phyloP scores from a whole-genome alignment of 35 echinoderm and acorn worm genomes.

The Patiria miniata region DNA sequence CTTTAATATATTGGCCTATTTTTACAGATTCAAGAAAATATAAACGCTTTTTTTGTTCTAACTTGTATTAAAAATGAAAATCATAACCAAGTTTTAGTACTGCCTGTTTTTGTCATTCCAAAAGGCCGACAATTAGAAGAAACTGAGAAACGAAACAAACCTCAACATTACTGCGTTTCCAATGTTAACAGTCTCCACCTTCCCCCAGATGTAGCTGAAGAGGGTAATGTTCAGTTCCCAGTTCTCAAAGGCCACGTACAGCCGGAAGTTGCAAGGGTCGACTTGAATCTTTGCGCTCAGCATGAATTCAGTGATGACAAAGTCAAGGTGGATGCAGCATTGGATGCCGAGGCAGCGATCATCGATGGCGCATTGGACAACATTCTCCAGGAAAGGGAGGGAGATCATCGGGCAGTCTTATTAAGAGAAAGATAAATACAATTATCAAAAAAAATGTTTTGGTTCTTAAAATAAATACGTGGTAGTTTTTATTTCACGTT shows the following conservation, averaged over 20 bases:
- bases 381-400: conserved; percentile 1
- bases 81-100: no score
- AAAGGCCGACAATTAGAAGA: no score
- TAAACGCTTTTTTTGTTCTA: no score
- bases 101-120: no score
- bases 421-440: no score
- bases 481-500: no score
- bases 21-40: no score
- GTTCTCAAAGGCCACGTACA: conserved; percentile 1
- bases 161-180: background rate
- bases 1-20: no score
- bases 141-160: background rate
- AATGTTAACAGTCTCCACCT: background rate
- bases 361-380: background rate
- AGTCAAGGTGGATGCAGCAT: conserved; percentile 31
- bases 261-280: conserved; percentile 17
- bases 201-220: conserved; percentile 13
- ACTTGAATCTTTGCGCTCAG: background rate
- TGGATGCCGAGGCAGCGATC: conserved; percentile 28
- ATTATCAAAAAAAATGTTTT: background rate
- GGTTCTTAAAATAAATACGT: no score
- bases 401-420: conserved; percentile 14
- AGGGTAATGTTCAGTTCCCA: background rate
- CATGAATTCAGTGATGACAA: conserved; percentile 2
- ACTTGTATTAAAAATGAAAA: no score